These are phyloP conservation scores for Drosophila leonis DNA, from an alignment of 2,888 invertebrate species.

Conservation along the genomic window DNA sequence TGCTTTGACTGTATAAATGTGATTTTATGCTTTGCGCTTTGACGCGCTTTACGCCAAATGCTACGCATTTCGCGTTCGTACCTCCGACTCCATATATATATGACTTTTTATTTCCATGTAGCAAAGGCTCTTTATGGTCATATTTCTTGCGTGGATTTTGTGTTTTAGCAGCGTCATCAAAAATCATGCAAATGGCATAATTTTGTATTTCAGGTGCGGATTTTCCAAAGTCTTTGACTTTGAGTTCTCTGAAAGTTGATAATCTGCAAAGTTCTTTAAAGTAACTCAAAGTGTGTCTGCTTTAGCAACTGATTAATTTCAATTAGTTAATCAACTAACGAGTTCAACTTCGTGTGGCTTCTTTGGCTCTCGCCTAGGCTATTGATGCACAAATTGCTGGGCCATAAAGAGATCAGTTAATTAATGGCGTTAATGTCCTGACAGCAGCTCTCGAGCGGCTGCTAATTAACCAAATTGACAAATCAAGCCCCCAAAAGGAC, in stretches of 20 bases:
- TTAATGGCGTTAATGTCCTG: constrained; percentile 68
- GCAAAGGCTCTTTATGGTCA: constrained; percentile 29
- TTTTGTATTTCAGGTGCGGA: constrained; percentile 16
- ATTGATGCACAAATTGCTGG: constrained; percentile 48
- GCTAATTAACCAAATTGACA: constrained; percentile 76
- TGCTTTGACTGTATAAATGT: constrained; percentile 71
- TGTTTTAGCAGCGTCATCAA: constrained; percentile 12
- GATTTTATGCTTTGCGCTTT: constrained; percentile 65
- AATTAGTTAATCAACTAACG: constrained; percentile 8
- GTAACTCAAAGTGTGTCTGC: not conserved
- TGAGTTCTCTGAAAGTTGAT: not conserved
- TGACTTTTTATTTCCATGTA: constrained; percentile 1
- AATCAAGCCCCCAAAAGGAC: constrained; percentile 54
- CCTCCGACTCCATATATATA: not conserved
- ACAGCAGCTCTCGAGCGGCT: constrained; percentile 42
- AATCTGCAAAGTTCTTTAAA: not conserved
- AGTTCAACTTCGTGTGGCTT: not conserved
- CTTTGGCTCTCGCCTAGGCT: constrained; percentile 8
- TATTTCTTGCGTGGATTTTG: constrained; percentile 16
- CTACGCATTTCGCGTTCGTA: constrained; percentile 21
- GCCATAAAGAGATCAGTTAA: constrained; percentile 69
- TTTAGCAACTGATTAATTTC: constrained; percentile 5
- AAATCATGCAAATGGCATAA: constrained; percentile 43
- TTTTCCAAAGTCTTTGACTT: not conserved
- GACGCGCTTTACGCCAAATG: constrained; percentile 43